Percentiles rank a stretch among this genome's conserved stretches.
Conservation (phyloP, 2,113 vertebrate genomes). For the Malurus cyaneus region DNA sequence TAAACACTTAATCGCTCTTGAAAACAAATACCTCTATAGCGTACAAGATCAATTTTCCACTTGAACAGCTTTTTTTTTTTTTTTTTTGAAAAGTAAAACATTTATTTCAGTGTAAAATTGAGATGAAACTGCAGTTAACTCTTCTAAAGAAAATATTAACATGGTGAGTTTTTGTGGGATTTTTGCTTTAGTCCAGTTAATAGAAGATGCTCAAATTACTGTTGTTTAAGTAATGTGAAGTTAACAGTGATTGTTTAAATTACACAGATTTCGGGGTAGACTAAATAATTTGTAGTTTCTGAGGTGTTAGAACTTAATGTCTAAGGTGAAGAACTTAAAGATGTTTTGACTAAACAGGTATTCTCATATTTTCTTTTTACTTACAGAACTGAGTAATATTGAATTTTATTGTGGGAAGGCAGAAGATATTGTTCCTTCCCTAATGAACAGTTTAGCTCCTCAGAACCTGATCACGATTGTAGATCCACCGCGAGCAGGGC, state of each 20-base stretch:
- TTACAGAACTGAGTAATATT: slow-evolving; percentile 84
- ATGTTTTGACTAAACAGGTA: neutral
- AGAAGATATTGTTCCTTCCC: slow-evolving; percentile 87
- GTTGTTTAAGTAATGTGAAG: neutral
- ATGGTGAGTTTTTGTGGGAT: neutral
- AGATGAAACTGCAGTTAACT: neutral
- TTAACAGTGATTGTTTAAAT: neutral
- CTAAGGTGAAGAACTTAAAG: neutral
- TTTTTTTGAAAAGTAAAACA: neutral
- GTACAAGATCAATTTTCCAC: neutral
- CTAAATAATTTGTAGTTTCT: neutral
- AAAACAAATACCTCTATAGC: neutral
- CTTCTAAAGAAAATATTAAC: neutral
- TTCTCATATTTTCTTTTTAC: neutral
- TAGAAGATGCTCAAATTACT: neutral
- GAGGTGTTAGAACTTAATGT: neutral
- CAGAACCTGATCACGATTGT: slow-evolving; percentile 84
- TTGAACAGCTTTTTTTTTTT: neutral
- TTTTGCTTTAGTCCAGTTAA: neutral
- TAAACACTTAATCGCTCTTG: neutral
- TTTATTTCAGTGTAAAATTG: neutral
- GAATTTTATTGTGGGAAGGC: slow-evolving; percentile 95
- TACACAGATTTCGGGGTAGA: neutral
- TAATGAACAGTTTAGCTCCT: slow-evolving; percentile 81
- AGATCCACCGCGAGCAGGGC: slow-evolving; percentile 91